Evolutionary conservation across 2,113 vertebrate species (phyloP).

Genomic region (Campylomormyrus tamandua): DNA sequence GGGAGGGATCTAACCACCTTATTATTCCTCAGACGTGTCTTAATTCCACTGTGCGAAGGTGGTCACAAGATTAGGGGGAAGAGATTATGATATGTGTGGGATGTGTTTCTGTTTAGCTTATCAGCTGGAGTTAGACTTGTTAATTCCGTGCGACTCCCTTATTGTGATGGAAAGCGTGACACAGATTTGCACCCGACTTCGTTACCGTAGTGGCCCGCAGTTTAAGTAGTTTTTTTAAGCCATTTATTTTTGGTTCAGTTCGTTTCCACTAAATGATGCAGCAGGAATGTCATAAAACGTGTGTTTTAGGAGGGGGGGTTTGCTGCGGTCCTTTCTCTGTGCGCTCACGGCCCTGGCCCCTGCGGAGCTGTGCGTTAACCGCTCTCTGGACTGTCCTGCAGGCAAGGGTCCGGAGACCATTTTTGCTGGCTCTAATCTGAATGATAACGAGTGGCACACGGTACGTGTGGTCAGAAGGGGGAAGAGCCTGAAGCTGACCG

Average conservation of each 20-base stretch:
- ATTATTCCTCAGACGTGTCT: neutral
- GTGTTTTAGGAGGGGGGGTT: neutral
- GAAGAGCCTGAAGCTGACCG: slow-evolving; percentile 90
- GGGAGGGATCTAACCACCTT: neutral
- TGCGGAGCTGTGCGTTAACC: slow-evolving; percentile 71
- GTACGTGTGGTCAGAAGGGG: slow-evolving; percentile 94
- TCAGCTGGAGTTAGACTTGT: neutral
- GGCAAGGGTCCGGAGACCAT: slow-evolving; percentile 98
- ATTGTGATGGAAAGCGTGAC: neutral
- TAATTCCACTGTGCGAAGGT: neutral
- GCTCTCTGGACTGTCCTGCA: slow-evolving; percentile 92
- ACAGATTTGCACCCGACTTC: neutral
- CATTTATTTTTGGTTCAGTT: neutral
- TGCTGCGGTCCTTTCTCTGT: slow-evolving; percentile 36
- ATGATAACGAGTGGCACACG: slow-evolving; percentile 99
- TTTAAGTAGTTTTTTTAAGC: neutral
- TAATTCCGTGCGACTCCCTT: neutral
- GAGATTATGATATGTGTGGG: neutral
- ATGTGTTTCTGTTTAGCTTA: neutral
- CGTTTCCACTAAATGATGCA: neutral
- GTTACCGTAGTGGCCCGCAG: neutral
- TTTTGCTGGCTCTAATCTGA: slow-evolving; percentile 98
- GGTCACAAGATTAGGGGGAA: neutral
- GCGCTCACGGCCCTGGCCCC: slow-evolving; percentile 56
- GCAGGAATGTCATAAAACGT: neutral